Percentiles rank a stretch among this genome's conserved stretches.
phyloP scores from a whole-genome alignment of 2,888 invertebrate genomes.

The Meliscaeva auricollis region DNA sequence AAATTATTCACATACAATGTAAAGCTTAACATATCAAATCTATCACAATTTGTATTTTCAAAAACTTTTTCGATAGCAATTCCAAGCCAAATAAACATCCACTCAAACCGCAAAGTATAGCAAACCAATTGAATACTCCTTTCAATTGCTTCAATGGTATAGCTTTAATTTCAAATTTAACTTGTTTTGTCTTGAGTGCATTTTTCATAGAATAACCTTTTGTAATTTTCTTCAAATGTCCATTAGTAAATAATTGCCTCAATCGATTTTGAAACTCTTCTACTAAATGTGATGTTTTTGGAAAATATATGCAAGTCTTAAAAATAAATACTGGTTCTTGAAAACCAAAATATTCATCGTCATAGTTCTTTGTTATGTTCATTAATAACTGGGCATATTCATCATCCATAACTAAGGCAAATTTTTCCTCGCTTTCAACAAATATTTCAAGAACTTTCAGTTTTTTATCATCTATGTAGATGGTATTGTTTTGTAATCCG shows the following conservation, averaged over 20 bases:
- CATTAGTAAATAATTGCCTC: not conserved
- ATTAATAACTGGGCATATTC: not conserved
- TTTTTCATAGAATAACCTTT: not conserved
- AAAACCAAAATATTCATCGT: not conserved
- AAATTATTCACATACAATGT: too few relatives aligned
- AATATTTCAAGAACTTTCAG: not conserved
- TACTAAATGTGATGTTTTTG: not conserved
- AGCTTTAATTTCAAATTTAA: too few relatives aligned
- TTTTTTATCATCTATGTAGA: too few relatives aligned
- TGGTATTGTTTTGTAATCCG: not conserved
- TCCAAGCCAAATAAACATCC: not conserved
- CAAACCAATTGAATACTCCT: not conserved
- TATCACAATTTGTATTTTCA: not conserved
- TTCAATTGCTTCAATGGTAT: not conserved
- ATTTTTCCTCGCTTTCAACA: not conserved
- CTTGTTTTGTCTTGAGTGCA: not conserved
- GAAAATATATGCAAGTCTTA: not conserved
- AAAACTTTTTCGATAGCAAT: conserved; percentile 7
- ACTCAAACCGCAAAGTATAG: not conserved
- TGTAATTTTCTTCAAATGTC: not conserved
- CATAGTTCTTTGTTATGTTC: too few relatives aligned
- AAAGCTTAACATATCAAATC: not conserved
- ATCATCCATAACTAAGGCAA: not conserved
- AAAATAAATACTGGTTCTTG: not conserved
- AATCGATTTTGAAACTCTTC: not conserved